A percentile compares a stretch with the other conserved stretches of the same genome.
phyloP scores from a whole-genome alignment of 2,888 invertebrate species.

The Eilema griseolum region DNA sequence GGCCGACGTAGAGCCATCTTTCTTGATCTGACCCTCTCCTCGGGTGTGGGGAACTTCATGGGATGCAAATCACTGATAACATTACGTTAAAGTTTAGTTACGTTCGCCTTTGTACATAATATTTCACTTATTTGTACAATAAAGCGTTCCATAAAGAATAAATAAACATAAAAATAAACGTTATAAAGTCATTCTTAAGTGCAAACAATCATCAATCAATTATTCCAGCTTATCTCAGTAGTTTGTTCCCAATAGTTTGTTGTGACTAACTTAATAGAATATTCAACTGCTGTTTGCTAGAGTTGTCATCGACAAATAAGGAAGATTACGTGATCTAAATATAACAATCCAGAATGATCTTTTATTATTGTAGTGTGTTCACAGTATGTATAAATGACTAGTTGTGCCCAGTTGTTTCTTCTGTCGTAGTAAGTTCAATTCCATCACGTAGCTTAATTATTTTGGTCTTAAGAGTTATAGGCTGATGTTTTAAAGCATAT shows the following conservation, averaged over 20 bases:
- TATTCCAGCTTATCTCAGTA: neutral
- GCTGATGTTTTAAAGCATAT: neutral
- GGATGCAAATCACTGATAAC: neutral
- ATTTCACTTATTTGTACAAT: too few species aligned
- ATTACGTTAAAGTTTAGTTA: too few species aligned
- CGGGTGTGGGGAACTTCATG: too few species aligned
- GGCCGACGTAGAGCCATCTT: too few species aligned
- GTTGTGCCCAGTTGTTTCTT: neutral
- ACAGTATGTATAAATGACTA: neutral
- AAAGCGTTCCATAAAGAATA: too few species aligned
- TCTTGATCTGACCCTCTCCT: too few species aligned
- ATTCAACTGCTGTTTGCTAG: neutral
- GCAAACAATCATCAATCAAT: slow-evolving; percentile 4
- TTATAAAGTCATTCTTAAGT: slow-evolving; percentile 2
- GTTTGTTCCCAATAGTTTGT: neutral
- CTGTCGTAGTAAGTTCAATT: neutral
- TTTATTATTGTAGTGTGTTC: neutral
- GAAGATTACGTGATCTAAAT: slow-evolving; percentile 1
- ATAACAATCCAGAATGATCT: neutral
- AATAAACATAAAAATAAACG: too few species aligned
- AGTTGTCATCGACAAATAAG: slow-evolving; percentile 1
- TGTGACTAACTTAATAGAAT: neutral
- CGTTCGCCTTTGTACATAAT: too few species aligned
- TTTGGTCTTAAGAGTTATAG: neutral
- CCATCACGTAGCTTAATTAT: neutral